A percentile compares a stretch with the other conserved stretches of the same genome.
phyloP scores from a whole-genome alignment of 2,797 vertebrate genomes.

The Gallinago stenura region DNA sequence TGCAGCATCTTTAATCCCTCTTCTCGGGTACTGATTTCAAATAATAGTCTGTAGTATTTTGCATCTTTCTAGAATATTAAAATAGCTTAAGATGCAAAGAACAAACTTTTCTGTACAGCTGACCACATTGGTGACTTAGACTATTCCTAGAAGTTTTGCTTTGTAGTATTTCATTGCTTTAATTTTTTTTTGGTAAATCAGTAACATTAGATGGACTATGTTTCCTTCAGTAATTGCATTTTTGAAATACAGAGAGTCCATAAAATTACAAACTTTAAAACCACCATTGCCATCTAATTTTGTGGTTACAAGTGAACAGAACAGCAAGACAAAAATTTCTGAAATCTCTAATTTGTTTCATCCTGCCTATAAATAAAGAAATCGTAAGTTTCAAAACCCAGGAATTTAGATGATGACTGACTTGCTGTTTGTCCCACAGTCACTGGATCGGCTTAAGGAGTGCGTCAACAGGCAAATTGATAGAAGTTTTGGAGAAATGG shows the following conservation, averaged over 20 bases:
- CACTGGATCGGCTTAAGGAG: not conserved
- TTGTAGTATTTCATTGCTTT: not conserved
- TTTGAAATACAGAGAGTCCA: not conserved
- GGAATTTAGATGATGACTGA: not conserved
- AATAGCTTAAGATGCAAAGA: not conserved
- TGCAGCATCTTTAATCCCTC: not conserved
- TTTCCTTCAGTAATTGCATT: not conserved
- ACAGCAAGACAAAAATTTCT: not conserved
- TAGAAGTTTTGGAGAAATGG: not conserved
- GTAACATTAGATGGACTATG: not conserved
- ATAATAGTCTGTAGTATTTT: not conserved
- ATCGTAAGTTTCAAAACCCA: not conserved
- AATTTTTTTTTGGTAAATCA: not conserved
- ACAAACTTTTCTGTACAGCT: not conserved
- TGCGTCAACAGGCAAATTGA: not conserved
- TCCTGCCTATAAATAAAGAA: constrained; percentile 2
- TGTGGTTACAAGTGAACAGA: not conserved
- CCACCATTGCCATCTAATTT: not conserved
- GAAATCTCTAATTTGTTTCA: constrained; percentile 29
- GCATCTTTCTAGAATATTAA: not conserved
- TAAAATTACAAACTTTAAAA: not conserved
- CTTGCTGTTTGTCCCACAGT: not conserved
- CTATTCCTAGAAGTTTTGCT: not conserved
- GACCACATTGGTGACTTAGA: not conserved
- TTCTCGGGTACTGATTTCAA: not conserved